A percentile compares a stretch with the other conserved stretches of the same genome.
phyloP scores from a whole-genome alignment of 2,888 invertebrate species.

The Strigamia transsilvanica region DNA sequence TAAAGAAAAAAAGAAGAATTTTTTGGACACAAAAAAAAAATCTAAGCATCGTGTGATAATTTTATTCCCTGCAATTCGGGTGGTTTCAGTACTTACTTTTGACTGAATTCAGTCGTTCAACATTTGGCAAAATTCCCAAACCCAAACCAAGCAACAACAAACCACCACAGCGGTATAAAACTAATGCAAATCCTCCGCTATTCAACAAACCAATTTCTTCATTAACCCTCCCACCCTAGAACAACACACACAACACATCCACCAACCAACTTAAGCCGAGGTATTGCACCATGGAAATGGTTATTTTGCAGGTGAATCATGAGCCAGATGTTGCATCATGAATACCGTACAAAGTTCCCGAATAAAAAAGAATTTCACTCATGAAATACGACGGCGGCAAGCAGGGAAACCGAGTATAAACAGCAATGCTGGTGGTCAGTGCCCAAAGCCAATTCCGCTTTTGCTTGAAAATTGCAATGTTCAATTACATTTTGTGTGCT shows the following conservation, averaged over 20 bases:
- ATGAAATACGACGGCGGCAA: slow-evolving; percentile 17
- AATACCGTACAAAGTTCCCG: not conserved
- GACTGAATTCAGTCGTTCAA: slow-evolving; percentile 43
- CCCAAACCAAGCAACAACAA: slow-evolving; percentile 27
- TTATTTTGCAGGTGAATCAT: slow-evolving; percentile 6
- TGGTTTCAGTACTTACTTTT: slow-evolving; percentile 29
- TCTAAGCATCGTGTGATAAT: slow-evolving; percentile 44
- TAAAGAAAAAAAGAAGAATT: not conserved
- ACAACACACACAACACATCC: not conserved
- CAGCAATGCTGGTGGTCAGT: slow-evolving; percentile 49
- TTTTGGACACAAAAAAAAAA: not conserved
- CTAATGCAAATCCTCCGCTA: slow-evolving; percentile 4
- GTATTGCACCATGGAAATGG: not conserved
- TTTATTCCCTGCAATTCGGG: slow-evolving; percentile 20
- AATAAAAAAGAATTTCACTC: slow-evolving; percentile 19
- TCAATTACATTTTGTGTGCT: slow-evolving; percentile 25
- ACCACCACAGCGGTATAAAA: slow-evolving; percentile 13
- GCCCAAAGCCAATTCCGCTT: slow-evolving; percentile 31
- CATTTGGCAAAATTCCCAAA: slow-evolving; percentile 49
- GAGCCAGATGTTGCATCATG: slow-evolving; percentile 32
- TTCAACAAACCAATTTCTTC: slow-evolving; percentile 40
- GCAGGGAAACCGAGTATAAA: not conserved
- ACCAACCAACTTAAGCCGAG: not conserved
- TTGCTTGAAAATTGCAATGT: not conserved
- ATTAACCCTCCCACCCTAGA: slow-evolving; percentile 37